Base-by-base conservation (phyloP, 2,797 vertebrate species). In the Gila robusta region DNA sequence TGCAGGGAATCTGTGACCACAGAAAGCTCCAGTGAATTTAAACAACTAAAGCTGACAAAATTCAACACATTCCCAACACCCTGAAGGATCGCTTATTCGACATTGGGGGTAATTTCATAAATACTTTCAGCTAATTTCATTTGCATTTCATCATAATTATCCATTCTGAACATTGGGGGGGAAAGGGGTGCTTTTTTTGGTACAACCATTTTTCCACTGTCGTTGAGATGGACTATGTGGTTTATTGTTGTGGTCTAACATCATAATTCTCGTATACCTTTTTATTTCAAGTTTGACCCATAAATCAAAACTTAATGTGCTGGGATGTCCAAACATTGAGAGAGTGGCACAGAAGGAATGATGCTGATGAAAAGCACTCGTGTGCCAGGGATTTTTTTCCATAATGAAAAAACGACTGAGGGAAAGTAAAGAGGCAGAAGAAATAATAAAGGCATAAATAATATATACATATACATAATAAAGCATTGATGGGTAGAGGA, bases 331-430 rank as follows among this genome's bases (percentile, higher is more conserved):
- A 11, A 41, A 41, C 19, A 70, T n/a, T 23, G 35, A 72, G 39
- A 72, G 39, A 72, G 12, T 3, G 52, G 21, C 37, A 71, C 39
- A 16, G 1, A n/a, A 41, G 23, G 39, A 8, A 44, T 26, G 39
- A 47, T 16, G 1, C 23, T 26, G 39, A 44, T 26, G 39, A 72
- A 72, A 72, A 72, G 70, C 23, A 0, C n/a, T 44, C 1, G n/a
- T 72, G 39, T 44, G 70, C 23, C 12, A 72, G 39, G 1, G 41
- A 72, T 49, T 32, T 49, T 32, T 74, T 74, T 79, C 49, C 66
- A 52, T 86, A 73, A 79, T 66, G 54, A 56, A 84, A 81, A 81
- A 72, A 79, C 8, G 39, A 82, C 56, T n/a, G n/a, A 52, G 49
- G 62, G 66, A 79, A 80, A 49, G 17, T 81, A 86, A 49, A 78